Conservation (phyloP, 2,888 invertebrate genomes). For the Cataglyphis cursor region DNA sequence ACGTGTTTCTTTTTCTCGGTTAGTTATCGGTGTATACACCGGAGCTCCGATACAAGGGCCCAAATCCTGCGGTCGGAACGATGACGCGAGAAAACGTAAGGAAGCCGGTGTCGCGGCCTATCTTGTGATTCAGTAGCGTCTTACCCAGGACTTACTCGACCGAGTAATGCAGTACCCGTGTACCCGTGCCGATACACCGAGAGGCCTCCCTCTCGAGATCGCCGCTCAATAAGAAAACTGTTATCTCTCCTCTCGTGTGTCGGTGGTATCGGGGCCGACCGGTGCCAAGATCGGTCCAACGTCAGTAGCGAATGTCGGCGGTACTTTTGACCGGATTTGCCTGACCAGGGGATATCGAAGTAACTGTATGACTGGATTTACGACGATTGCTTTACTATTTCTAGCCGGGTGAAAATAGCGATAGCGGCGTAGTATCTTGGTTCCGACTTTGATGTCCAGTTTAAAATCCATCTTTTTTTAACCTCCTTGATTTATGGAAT, state of each 20-base stretch:
- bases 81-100: conserved; percentile 67
- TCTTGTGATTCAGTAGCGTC: conserved; percentile 82
- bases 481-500: not conserved
- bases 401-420: not conserved
- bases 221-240: conserved; percentile 77
- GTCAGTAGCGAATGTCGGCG: conserved; percentile 61
- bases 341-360: conserved; percentile 27
- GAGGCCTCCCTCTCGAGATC: conserved; percentile 62
- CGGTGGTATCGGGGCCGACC: conserved; percentile 64
- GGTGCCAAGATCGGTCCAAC: conserved; percentile 68
- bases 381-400: not conserved
- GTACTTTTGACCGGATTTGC: conserved; percentile 65
- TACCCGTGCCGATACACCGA: conserved; percentile 73
- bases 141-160: conserved; percentile 76
- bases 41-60: conserved; percentile 68
- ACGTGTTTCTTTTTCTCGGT: conserved; percentile 77
- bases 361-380: conserved; percentile 24
- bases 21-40: conserved; percentile 75
- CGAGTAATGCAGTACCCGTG: conserved; percentile 83
- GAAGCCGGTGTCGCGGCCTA: conserved; percentile 67
- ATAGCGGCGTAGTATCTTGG: not conserved
- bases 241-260: conserved; percentile 74
- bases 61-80: conserved; percentile 69
- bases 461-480: conserved; percentile 2
- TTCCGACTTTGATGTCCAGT: not conserved